Percentiles rank a stretch among this genome's conserved stretches.
phyloP scores from a whole-genome alignment of 35 echinoderm and acorn worm species.

The Amphiura filiformis region DNA sequence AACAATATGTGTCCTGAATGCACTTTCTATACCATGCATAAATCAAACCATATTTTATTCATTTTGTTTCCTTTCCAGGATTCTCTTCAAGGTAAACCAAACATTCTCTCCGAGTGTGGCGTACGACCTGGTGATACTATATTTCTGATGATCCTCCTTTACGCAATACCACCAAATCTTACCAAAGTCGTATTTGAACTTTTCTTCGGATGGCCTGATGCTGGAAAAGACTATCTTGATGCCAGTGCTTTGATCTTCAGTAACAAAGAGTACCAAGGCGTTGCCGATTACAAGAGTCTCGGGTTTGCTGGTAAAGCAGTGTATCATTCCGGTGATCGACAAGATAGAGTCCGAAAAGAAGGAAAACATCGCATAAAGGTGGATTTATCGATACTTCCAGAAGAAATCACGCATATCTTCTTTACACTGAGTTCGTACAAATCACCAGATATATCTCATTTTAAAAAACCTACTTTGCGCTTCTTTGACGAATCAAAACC shows the following conservation, averaged over 20 bases:
- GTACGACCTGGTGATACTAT: neutral
- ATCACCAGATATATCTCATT: conserved; percentile 24
- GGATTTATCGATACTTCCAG: neutral
- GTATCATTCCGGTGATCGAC: conserved; percentile 20
- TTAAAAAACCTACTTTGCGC: conserved; percentile 1
- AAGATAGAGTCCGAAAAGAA: neutral
- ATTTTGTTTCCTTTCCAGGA: neutral
- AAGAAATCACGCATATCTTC: conserved; percentile 12
- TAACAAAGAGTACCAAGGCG: neutral
- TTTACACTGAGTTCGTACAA: conserved; percentile 31
- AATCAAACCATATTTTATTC: neutral
- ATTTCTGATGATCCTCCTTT: conserved; percentile 27
- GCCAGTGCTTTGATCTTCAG: conserved; percentile 20
- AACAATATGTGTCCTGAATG: neutral
- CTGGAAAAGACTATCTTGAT: conserved; percentile 8
- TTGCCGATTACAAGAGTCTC: neutral
- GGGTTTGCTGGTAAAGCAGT: neutral
- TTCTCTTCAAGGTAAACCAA: neutral
- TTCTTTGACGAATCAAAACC: conserved; percentile 26
- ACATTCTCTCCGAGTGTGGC: conserved; percentile 1
- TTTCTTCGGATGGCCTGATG: conserved; percentile 12
- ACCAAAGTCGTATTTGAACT: conserved; percentile 47
- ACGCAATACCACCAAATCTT: neutral
- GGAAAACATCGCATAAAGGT: conserved; percentile 27
- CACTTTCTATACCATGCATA: neutral